These are phyloP conservation scores for Eurytoma californica DNA, from an alignment of 2,888 invertebrate genomes.

Conservation along the genomic window DNA sequence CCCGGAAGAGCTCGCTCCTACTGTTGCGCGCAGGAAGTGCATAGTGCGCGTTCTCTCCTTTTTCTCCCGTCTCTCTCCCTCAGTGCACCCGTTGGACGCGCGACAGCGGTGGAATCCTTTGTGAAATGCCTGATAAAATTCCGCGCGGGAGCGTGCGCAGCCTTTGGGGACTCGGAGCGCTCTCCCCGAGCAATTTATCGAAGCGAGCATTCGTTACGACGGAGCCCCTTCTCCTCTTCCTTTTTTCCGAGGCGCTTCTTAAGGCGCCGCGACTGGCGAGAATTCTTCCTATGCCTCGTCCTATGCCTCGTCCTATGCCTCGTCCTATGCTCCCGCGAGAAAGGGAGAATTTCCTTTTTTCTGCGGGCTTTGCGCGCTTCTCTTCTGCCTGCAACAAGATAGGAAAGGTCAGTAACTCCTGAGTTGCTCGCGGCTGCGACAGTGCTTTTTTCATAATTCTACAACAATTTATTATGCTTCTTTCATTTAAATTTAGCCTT, in stretches of 20 bases:
- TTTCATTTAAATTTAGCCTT: no score
- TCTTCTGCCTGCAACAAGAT: no score
- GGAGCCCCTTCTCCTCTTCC: not conserved
- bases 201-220: slow-evolving; percentile 5
- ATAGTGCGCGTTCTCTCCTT: slow-evolving; percentile 32
- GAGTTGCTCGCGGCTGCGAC: not conserved
- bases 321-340: slow-evolving; percentile 2
- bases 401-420: slow-evolving; percentile 10
- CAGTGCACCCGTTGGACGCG: slow-evolving; percentile 12
- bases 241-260: not conserved
- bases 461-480: no score
- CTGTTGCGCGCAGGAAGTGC: slow-evolving; percentile 34
- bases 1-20: slow-evolving; percentile 60
- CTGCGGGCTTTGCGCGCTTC: not conserved
- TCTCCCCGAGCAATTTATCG: slow-evolving; percentile 35
- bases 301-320: no score
- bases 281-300: slow-evolving; percentile 29
- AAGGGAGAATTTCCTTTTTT: slow-evolving; percentile 25
- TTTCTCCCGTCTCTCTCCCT: slow-evolving; percentile 23
- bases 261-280: not conserved
- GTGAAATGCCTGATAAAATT: slow-evolving; percentile 51
- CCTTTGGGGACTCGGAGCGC: slow-evolving; percentile 24
- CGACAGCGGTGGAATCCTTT: slow-evolving; percentile 39
- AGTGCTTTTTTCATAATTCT: no score
- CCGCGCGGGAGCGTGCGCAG: slow-evolving; percentile 11